phyloP scores from a whole-genome alignment of 2,888 invertebrate species.

The Lumbricus terrestris region DNA sequence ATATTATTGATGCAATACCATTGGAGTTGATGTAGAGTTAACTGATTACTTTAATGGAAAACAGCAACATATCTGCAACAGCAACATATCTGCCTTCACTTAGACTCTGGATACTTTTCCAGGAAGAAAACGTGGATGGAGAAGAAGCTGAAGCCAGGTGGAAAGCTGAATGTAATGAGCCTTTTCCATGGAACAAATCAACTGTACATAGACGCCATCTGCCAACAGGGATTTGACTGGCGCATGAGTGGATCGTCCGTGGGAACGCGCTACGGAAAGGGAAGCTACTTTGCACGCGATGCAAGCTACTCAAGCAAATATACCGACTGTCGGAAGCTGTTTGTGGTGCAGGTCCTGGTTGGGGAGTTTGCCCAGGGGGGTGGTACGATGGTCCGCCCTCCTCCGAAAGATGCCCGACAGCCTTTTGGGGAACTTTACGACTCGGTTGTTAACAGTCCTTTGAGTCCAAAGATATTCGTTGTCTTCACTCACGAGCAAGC shows the following conservation, averaged over 20 bases:
- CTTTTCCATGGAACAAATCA: conserved; percentile 48
- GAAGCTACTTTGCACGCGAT: conserved; percentile 51
- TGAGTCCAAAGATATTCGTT: conserved; percentile 43
- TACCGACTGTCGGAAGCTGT: conserved; percentile 38
- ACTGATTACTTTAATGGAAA: no score
- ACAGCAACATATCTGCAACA: no score
- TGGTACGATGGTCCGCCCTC: conserved; percentile 38
- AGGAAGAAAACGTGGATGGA: conserved; percentile 16
- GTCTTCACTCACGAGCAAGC: conserved; percentile 45
- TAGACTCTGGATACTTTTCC: neutral
- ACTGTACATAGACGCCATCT: conserved; percentile 45
- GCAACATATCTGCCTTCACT: no score
- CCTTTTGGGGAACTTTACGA: conserved; percentile 49
- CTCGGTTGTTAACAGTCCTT: conserved; percentile 44
- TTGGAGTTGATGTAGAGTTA: neutral
- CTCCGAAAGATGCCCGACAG: conserved; percentile 42
- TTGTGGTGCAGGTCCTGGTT: conserved; percentile 44
- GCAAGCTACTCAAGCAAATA: conserved; percentile 38
- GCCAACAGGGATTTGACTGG: conserved; percentile 49
- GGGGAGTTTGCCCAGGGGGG: conserved; percentile 43
- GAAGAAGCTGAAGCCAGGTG: conserved; percentile 16
- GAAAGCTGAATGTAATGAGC: conserved; percentile 18
- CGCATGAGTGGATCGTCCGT: conserved; percentile 43
- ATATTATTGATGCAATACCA: neutral
- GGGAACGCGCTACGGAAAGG: conserved; percentile 46